Base-by-base conservation (phyloP, 2,113 vertebrate species). In the Trachemys scripta region DNA sequence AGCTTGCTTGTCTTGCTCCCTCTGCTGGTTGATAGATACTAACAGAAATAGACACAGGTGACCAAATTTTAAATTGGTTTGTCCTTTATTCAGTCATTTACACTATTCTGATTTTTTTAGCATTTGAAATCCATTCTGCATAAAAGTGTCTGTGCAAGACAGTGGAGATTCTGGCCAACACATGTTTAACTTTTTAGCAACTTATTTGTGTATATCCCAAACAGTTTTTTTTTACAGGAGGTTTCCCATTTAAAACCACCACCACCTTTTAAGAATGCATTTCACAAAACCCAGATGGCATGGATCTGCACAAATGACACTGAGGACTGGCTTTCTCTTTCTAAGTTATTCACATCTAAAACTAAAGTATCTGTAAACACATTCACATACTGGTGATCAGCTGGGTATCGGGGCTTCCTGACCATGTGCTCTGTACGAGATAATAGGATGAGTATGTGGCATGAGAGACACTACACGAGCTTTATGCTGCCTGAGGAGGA, bases 1-100 rank as follows among this genome's bases (percentile, higher is more conserved):
- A 35, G 10, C 50, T 85, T 84, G 10, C 56, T 69, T 25, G 35
- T 83, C 45, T 86, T 97, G 84, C 91, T 49, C 91, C 97, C 95
- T 96, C 94, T 98, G 95, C 96, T 97, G 96, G 94, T 75, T 95
- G 9, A 5, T 78, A 38, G 25, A 12, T 91, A 76, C 54, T 94
- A 92, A 95, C 91, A 92, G 69, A 82, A 93, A 92, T 19, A 85
- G 31, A 35, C 29, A 56, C 14, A 62, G 78, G 4, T 27, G 57
- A 7, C 22, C 13, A 25, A 25, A 72, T 88, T 56, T 80, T 80
- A 31, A 94, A 75, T n/a, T 88, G 11, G 5, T 22, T 22, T 24
- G 49, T 42, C 35, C 57, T 54, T 57, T 42, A 22, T 10, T 6
- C 0, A 1, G 5, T 8, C 22, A 50, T 53, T 57, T 35, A 4